Base-by-base conservation (phyloP, 2,113 vertebrate species). In the Albula glossodonta region DNA sequence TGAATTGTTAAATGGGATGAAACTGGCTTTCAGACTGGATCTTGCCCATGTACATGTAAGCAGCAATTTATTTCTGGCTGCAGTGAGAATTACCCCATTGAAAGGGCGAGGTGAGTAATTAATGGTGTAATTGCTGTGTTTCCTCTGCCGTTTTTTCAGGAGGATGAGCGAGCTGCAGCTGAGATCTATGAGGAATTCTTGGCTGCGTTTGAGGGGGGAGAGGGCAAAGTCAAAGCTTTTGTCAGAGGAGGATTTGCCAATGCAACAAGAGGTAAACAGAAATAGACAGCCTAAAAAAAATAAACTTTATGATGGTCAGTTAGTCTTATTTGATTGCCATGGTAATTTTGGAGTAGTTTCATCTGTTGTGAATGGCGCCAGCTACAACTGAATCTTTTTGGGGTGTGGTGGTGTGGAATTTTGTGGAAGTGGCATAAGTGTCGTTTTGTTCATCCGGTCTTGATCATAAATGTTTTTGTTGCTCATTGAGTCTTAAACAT, bases 121-220 rank as follows among this genome's bases (percentile, higher is more conserved):
- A 10, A n/a, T 0, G 41, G 4, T 41, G 15, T 83, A 57, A 51
- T 25, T 48, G 13, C 50, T 5, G 4, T 25, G 3, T 41, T n/a
- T 60, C 6, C 51, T 13, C 7, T 49, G 66, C 88, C 31, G 83
- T 5, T 83, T 66, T 41, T 5, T 91, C 93, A 99, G 98, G 98
- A 99, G 93, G 98, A 99, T 94, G 98, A 99, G 92, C 97, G 97
- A 87, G 98, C 98, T 88, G 98, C 98, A 87, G 98, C 98, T 82
- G 98, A 99, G 91, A 99, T 99, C 86, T 99, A 99, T 90, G 98
- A 99, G 92, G 98, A 99, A 91, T 99, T 99, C 93, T 97, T 99
- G 84, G 98, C 98, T 90, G 98, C 98, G 15, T 99, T 99, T 95
- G 98, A 99, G 95, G 98, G 98, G 92, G 96, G 97, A 78, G 97